Conservation (phyloP, 2,888 invertebrate species). For the Scelioninae gen. 2 region DNA sequence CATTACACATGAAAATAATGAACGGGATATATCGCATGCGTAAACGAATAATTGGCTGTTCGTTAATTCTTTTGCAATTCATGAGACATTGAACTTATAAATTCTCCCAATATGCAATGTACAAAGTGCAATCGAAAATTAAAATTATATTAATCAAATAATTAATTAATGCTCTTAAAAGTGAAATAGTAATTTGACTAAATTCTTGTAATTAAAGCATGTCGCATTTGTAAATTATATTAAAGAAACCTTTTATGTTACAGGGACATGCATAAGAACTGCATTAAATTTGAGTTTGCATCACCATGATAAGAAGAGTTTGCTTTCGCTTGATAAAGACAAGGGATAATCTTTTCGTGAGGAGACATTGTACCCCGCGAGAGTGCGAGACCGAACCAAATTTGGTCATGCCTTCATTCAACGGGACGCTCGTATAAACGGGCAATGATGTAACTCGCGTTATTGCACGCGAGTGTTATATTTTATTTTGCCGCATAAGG, state of each 20-base stretch:
- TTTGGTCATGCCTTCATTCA: conserved; percentile 71
- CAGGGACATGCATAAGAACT: not conserved
- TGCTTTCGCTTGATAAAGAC: conserved; percentile 3
- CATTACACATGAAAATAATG: conserved; percentile 52
- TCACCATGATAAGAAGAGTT: conserved; percentile 14
- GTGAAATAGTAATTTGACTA: too few relatives aligned
- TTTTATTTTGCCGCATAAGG: conserved; percentile 51
- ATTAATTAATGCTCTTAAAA: too few relatives aligned
- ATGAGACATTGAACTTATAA: conserved; percentile 40
- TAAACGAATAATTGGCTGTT: conserved; percentile 36
- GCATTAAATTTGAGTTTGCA: conserved; percentile 1
- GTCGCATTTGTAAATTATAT: not conserved
- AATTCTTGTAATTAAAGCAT: too few relatives aligned
- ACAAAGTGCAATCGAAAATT: conserved; percentile 2
- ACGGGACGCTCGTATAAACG: conserved; percentile 64
- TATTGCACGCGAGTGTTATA: conserved; percentile 51
- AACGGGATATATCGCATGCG: conserved; percentile 27
- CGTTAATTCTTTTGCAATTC: conserved; percentile 38
- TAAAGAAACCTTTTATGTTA: not conserved
- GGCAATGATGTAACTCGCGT: conserved; percentile 59
- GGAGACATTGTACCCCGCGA: conserved; percentile 45
- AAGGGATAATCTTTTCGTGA: conserved; percentile 39
- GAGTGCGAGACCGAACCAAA: conserved; percentile 66
- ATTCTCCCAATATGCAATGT: conserved; percentile 19
- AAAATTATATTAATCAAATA: not conserved